phyloP scores from a whole-genome alignment of 2,113 vertebrate genomes.

The Dinomys branickii region DNA sequence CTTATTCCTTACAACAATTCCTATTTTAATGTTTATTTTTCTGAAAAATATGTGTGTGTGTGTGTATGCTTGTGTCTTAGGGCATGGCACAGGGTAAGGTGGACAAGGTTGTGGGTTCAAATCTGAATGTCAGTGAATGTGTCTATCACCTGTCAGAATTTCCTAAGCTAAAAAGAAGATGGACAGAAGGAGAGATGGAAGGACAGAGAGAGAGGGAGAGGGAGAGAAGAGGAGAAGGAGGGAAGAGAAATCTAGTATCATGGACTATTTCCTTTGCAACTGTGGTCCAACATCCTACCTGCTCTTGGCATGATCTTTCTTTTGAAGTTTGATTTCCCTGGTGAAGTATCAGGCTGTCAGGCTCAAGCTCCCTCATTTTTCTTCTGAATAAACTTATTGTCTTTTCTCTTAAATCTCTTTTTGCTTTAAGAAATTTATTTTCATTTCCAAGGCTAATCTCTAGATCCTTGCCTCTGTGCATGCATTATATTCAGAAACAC shows the following conservation, averaged over 20 bases:
- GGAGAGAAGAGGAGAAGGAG: not conserved
- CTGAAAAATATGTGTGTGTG: not conserved
- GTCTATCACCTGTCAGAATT: not conserved
- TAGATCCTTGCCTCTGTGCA: not conserved
- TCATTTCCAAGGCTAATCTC: not conserved
- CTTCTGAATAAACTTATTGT: not conserved
- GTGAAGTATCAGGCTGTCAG: not conserved
- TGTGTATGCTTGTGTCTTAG: not conserved
- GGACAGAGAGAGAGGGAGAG: not conserved
- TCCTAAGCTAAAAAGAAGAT: not conserved
- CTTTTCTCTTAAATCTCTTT: not conserved
- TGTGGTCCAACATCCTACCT: not conserved
- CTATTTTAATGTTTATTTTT: conserved; percentile 14
- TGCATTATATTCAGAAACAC: not conserved
- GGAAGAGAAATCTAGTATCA: not conserved
- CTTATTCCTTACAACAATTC: not conserved
- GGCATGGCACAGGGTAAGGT: not conserved
- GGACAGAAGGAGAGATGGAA: not conserved
- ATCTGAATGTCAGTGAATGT: not conserved
- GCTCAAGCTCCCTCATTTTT: not conserved
- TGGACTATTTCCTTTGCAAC: not conserved
- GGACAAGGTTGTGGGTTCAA: not conserved
- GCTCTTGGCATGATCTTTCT: not conserved
- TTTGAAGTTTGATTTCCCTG: not conserved
- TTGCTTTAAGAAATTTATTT: not conserved